These are phyloP conservation scores for Paralvinella palmiformis DNA, from an alignment of 1,140 invertebrate genomes.

Conservation along the genomic window DNA sequence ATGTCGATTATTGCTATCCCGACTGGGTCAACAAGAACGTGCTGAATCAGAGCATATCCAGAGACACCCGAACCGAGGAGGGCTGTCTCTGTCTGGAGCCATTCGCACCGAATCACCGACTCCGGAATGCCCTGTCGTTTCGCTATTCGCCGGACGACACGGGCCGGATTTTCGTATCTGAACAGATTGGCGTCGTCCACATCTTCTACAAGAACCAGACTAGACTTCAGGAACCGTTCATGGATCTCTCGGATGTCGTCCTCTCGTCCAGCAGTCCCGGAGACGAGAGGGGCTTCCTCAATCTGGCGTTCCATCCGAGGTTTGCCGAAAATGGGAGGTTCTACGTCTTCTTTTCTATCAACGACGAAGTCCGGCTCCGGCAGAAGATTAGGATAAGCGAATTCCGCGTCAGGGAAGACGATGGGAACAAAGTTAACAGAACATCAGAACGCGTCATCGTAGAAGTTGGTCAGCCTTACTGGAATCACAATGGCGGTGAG, in stretches of 20 bases:
- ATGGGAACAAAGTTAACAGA: slow-evolving; percentile 28
- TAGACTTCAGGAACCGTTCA: slow-evolving; percentile 24
- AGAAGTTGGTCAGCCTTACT: slow-evolving; percentile 37
- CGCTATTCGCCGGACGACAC: slow-evolving; percentile 33
- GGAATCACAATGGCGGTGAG: slow-evolving; percentile 47
- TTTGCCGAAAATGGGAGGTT: slow-evolving; percentile 34
- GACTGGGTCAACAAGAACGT: slow-evolving; percentile 29
- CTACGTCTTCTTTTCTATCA: slow-evolving; percentile 39
- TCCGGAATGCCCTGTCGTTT: slow-evolving; percentile 35
- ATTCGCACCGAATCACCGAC: slow-evolving; percentile 4
- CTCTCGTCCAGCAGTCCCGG: slow-evolving; percentile 20
- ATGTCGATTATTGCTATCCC: slow-evolving; percentile 43
- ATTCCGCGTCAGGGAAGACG: slow-evolving; percentile 23
- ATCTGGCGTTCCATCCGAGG: slow-evolving; percentile 41
- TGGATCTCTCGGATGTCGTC: slow-evolving; percentile 25
- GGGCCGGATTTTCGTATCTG: slow-evolving; percentile 36
- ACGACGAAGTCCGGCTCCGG: not conserved
- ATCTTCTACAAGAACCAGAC: slow-evolving; percentile 32
- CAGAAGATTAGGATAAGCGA: slow-evolving; percentile 37
- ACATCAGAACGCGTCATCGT: slow-evolving; percentile 31
- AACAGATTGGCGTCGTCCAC: slow-evolving; percentile 34
- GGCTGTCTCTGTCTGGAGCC: slow-evolving; percentile 42
- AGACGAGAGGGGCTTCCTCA: slow-evolving; percentile 43
- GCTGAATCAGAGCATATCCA: slow-evolving; percentile 26
- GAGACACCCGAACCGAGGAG: slow-evolving; percentile 24